phyloP scores from a whole-genome alignment of 2,113 vertebrate genomes.

The Chrysemys picta region DNA sequence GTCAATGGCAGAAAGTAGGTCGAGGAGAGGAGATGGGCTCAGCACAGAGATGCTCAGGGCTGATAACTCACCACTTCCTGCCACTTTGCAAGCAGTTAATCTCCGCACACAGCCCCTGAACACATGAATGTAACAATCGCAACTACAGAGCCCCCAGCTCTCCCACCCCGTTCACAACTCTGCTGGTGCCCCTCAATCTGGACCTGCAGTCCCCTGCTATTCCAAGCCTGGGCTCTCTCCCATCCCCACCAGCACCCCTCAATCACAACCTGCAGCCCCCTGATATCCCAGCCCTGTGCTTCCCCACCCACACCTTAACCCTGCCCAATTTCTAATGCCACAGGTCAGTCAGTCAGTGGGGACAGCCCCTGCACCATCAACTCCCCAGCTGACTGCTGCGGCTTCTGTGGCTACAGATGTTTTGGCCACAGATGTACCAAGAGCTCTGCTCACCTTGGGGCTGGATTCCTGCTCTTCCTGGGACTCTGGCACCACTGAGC shows the following conservation, averaged over 20 bases:
- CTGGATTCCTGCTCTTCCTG: background rate
- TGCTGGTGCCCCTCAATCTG: background rate
- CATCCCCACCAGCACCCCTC: background rate
- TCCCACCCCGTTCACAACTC: fast-evolving
- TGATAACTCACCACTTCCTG: background rate
- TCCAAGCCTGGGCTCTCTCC: background rate
- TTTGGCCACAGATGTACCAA: background rate
- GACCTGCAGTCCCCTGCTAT: background rate
- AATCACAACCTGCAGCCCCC: background rate
- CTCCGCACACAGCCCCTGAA: background rate
- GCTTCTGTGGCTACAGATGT: background rate
- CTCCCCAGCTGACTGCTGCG: fast-evolving
- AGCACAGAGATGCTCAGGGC: background rate
- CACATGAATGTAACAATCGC: background rate
- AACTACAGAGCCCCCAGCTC: fast-evolving
- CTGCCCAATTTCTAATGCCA: background rate
- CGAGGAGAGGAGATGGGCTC: background rate
- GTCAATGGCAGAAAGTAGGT: background rate
- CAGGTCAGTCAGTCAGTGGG: background rate
- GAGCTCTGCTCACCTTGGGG: background rate
- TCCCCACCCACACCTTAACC: background rate
- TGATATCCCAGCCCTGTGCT: background rate
- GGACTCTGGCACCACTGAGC: background rate
- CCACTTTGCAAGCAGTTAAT: background rate
- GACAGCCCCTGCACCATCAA: background rate